Evolutionary conservation across 2,797 vertebrate genomes (phyloP).

Genomic region (Bucorvus abyssinicus): DNA sequence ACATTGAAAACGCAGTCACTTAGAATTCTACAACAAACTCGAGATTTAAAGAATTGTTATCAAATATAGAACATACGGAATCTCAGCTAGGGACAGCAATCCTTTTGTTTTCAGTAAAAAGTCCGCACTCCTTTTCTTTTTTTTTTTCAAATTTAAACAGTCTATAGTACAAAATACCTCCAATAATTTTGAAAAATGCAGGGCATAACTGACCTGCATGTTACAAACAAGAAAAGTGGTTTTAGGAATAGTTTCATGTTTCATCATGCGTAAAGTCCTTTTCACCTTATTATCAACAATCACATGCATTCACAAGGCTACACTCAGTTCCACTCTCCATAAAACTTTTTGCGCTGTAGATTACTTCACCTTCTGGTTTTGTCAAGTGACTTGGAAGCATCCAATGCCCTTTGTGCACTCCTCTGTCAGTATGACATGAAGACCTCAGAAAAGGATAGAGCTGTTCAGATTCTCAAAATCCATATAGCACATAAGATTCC

Average conservation of each 20-base stretch:
- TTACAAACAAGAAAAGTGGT: accelerated
- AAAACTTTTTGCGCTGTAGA: not conserved
- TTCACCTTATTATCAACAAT: not conserved
- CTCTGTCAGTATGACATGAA: not conserved
- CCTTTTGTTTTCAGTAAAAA: not conserved
- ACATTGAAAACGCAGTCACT: not conserved
- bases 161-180: not conserved
- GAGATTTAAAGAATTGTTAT: not conserved
- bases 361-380: not conserved
- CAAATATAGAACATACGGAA: not conserved
- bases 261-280: not conserved
- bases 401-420: not conserved
- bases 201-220: not conserved
- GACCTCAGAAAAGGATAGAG: not conserved
- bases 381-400: not conserved
- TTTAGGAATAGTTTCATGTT: not conserved
- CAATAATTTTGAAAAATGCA: not conserved
- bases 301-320: not conserved
- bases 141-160: not conserved
- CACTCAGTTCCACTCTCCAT: not conserved
- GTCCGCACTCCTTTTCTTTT: accelerated
- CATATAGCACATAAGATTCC: not conserved
- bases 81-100: not conserved
- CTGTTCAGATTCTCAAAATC: not conserved
- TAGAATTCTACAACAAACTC: accelerated